Percentiles rank a stretch among this genome's conserved stretches.
Conservation (phyloP, 2,888 invertebrate species). For the Mycalesis mineus region DNA sequence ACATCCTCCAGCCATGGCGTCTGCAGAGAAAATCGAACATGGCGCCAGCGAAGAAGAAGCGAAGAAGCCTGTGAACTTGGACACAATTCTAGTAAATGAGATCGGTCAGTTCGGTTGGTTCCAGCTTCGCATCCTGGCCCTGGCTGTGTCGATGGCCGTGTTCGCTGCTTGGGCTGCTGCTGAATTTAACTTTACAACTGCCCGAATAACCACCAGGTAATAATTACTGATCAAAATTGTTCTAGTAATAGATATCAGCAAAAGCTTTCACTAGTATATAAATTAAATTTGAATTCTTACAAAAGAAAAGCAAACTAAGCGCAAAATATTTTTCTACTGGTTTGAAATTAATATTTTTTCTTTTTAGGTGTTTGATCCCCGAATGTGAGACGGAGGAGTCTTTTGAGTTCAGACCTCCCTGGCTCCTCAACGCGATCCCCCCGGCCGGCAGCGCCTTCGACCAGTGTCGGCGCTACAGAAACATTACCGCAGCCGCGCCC, state of each 20-base stretch:
- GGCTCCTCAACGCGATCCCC: constrained; percentile 70
- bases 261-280: neutral
- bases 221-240: neutral
- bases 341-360: neutral
- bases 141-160: constrained; percentile 44
- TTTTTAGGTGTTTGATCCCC: constrained; percentile 48
- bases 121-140: constrained; percentile 44
- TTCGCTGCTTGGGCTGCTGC: constrained; percentile 50
- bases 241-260: no score
- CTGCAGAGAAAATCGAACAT: constrained; percentile 33
- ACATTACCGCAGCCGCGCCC: constrained; percentile 13
- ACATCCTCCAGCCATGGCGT: constrained; percentile 24
- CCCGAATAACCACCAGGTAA: constrained; percentile 59
- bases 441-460: constrained; percentile 46
- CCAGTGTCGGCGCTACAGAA: constrained; percentile 63
- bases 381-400: constrained; percentile 45
- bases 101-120: constrained; percentile 61
- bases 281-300: no score
- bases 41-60: constrained; percentile 12
- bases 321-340: no score
- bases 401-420: constrained; percentile 52
- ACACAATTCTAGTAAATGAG: constrained; percentile 55
- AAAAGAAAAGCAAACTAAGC: no score
- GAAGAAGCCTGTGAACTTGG: constrained; percentile 44
- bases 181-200: constrained; percentile 62